Conservation (phyloP, 2,888 invertebrate species). For the Carterocephalus palaemon region DNA sequence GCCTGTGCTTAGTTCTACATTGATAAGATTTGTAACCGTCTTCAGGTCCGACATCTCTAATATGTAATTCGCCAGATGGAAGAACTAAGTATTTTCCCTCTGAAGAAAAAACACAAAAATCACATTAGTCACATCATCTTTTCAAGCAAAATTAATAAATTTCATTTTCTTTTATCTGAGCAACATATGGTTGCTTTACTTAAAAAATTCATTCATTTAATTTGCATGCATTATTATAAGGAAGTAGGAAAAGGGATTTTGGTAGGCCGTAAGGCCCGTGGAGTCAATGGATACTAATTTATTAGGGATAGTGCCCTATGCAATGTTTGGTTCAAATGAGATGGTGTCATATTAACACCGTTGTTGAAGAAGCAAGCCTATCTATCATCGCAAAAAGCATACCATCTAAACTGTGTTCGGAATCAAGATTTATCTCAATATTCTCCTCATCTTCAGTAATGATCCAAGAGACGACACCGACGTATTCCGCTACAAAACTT, state of each 20-base stretch:
- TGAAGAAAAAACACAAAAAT: constrained; percentile 61
- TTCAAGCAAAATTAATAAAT: constrained; percentile 12
- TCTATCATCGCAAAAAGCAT: constrained; percentile 35
- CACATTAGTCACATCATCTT: constrained; percentile 12
- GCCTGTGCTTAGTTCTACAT: constrained; percentile 94
- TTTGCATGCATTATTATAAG: constrained; percentile 71
- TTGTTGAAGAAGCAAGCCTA: constrained; percentile 21
- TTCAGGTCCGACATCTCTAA: constrained; percentile 95
- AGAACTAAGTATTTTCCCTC: constrained; percentile 97
- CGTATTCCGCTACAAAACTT: constrained; percentile 95
- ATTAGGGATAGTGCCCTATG: constrained; percentile 50
- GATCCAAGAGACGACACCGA: constrained; percentile 90
- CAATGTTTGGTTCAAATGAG: constrained; percentile 17
- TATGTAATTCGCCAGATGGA: constrained; percentile 96
- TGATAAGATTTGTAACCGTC: constrained; percentile 97
- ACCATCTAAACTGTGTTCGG: constrained; percentile 58
- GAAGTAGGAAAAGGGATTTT: constrained; percentile 74
- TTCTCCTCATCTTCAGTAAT: constrained; percentile 83
- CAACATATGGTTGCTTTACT: constrained; percentile 70
- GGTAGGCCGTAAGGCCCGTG: constrained; percentile 82
- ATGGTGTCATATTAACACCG: constrained; percentile 4
- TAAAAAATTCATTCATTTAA: constrained; percentile 51
- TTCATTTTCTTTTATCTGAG: constrained; percentile 36
- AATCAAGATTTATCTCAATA: constrained; percentile 70
- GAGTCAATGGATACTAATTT: constrained; percentile 58